Percentiles rank a stretch among this genome's conserved stretches.
phyloP scores from a whole-genome alignment of 2,888 invertebrate species.

The Ametastegia equiseti region DNA sequence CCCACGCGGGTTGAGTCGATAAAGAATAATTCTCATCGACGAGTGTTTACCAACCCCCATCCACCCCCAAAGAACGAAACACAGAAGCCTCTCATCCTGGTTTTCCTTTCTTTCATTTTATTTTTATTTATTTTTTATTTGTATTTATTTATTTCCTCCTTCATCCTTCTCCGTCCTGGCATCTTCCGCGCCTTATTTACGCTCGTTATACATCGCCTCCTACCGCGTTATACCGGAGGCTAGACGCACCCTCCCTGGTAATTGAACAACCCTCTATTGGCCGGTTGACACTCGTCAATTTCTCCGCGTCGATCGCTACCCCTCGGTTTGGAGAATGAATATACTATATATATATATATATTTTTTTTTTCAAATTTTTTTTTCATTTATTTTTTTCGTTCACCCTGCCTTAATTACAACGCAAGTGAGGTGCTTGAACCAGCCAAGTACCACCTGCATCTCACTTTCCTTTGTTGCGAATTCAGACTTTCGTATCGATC shows the following conservation, averaged over 20 bases:
- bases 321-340: neutral
- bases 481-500: neutral
- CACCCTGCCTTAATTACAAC: neutral
- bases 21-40: slow-evolving; percentile 20
- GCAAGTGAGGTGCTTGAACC: neutral
- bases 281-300: slow-evolving; percentile 24
- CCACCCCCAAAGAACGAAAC: too few relatives aligned
- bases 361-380: neutral
- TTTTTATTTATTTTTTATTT: neutral
- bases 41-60: neutral
- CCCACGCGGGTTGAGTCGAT: slow-evolving; percentile 4
- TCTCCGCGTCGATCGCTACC: neutral
- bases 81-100: neutral
- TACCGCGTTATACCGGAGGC: neutral
- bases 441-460: neutral
- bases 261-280: slow-evolving; percentile 22
- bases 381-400: neutral
- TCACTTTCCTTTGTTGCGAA: neutral
- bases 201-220: neutral
- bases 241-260: slow-evolving; percentile 3
- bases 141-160: neutral
- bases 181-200: neutral
- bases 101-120: neutral
- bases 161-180: neutral
- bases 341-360: too few relatives aligned